A percentile compares a stretch with the other conserved stretches of the same genome.
phyloP scores from a whole-genome alignment of 1,140 invertebrate species.

The Nasonia vitripennis region DNA sequence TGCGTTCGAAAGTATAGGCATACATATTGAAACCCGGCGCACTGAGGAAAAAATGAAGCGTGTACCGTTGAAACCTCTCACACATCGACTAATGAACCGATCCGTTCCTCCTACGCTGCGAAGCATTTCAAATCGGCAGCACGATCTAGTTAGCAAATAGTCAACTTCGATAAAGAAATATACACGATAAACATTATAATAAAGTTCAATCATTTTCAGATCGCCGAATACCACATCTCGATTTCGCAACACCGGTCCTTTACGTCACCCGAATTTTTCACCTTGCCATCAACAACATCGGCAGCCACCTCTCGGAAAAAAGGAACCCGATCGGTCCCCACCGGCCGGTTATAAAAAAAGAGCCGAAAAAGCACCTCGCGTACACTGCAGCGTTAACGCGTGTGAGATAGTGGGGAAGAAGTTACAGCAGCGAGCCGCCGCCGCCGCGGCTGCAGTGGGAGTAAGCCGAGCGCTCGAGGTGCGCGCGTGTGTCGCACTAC shows the following conservation, averaged over 20 bases:
- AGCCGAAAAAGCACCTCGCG: not conserved
- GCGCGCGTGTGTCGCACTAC: constrained; percentile 28
- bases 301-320: too few relatives aligned
- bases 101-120: not conserved
- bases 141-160: too few relatives aligned
- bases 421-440: not conserved
- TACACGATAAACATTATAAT: too few relatives aligned
- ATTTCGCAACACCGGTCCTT: too few relatives aligned
- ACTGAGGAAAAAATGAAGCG: too few relatives aligned
- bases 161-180: too few relatives aligned
- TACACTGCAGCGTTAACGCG: not conserved
- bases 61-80: too few relatives aligned
- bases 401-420: constrained; percentile 10
- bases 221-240: too few relatives aligned
- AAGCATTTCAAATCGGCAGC: not conserved
- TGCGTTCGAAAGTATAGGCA: not conserved
- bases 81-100: not conserved
- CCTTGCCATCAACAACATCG: too few relatives aligned
- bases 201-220: too few relatives aligned
- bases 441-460: constrained; percentile 29
- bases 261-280: too few relatives aligned
- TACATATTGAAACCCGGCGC: not conserved
- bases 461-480: constrained; percentile 27
- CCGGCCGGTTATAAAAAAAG: not conserved
- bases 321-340: not conserved